Evolutionary conservation across 2,113 vertebrate genomes (phyloP).

Genomic region (Lycocorax pyrrhopterus): DNA sequence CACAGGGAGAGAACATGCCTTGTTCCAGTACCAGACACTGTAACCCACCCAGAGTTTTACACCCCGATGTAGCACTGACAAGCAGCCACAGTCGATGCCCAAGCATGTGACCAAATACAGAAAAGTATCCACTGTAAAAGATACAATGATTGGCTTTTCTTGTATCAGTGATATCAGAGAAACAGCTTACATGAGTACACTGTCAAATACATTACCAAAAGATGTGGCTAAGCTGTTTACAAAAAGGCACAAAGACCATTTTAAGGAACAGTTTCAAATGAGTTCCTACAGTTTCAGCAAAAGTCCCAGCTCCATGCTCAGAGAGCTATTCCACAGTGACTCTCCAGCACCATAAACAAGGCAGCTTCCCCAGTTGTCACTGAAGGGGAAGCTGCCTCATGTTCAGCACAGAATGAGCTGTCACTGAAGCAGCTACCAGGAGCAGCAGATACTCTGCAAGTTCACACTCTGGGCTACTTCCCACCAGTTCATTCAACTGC

Average conservation of each 20-base stretch:
- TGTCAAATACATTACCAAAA: background rate
- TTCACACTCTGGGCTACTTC: background rate
- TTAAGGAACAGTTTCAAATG: background rate
- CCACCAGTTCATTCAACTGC: background rate
- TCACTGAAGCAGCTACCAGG: background rate
- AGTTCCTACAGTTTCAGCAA: background rate
- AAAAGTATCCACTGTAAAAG: background rate
- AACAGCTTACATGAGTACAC: background rate
- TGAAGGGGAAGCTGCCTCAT: background rate
- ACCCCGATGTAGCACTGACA: background rate
- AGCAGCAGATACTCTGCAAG: background rate
- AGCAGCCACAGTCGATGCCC: background rate
- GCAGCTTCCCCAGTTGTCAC: fast-evolving
- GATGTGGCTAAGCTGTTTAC: background rate
- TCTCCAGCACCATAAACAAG: background rate
- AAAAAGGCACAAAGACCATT: background rate
- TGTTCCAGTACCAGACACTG: background rate
- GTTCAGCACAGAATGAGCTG: background rate
- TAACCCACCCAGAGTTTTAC: background rate
- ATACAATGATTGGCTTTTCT: background rate
- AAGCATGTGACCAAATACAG: background rate
- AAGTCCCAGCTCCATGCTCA: background rate
- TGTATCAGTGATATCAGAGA: background rate
- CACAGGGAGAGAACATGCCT: background rate
- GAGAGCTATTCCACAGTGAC: background rate